Evolutionary conservation across 2,797 vertebrate species (phyloP).

Genomic region (Varecia variegata): DNA sequence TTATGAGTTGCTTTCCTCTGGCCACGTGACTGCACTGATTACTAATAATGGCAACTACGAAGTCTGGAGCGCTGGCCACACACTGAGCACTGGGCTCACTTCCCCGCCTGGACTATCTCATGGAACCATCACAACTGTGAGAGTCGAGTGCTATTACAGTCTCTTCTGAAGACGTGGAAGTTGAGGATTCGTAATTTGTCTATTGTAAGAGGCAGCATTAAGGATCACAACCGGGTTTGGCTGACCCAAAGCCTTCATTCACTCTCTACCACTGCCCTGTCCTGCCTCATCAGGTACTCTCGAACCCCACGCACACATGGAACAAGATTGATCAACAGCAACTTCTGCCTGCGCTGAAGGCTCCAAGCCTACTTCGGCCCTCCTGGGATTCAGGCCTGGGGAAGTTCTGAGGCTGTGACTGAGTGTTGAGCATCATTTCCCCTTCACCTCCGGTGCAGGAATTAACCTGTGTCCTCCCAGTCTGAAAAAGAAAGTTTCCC

Average conservation of each 20-base stretch:
- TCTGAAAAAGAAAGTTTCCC: not conserved
- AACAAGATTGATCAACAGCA: not conserved
- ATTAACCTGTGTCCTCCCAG: not conserved
- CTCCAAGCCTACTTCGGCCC: not conserved
- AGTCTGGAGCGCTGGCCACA: not conserved
- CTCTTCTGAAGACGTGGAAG: not conserved
- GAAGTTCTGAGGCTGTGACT: not conserved
- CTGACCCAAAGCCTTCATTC: not conserved
- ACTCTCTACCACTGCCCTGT: not conserved
- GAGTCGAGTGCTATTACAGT: not conserved
- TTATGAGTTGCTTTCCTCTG: not conserved
- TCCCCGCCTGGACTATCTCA: not conserved
- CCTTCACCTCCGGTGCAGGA: not conserved
- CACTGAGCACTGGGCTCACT: not conserved
- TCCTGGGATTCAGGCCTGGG: not conserved
- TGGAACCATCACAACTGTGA: not conserved
- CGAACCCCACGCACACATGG: rapidly evolving
- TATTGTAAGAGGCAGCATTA: not conserved
- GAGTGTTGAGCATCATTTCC: not conserved
- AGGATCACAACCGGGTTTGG: not conserved
- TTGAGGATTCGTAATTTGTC: not conserved
- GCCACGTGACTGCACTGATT: not conserved
- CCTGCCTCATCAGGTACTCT: not conserved
- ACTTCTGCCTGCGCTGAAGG: not conserved
- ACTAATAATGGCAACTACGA: not conserved